A percentile compares a stretch with the other conserved stretches of the same genome.
Evolutionary conservation across 2,797 vertebrate species (phyloP).

Genomic region (Myoxocephalus aenaeus): DNA sequence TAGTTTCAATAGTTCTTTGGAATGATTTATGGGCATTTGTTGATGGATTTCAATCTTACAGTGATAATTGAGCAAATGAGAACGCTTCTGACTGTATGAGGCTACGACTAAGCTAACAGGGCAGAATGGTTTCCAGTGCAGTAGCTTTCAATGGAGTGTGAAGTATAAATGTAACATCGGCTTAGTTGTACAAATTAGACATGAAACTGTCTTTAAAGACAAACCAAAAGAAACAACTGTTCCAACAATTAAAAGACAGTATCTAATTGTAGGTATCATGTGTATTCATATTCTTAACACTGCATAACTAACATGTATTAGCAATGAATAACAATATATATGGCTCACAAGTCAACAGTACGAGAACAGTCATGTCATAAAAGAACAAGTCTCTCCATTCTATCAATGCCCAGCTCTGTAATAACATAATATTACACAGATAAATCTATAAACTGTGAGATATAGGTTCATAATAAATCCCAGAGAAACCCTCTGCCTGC

Average conservation of each 20-base stretch:
- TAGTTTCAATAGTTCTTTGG: not conserved
- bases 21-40: not conserved
- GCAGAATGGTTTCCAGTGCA: not conserved
- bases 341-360: slow-evolving; percentile 10
- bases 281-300: not conserved
- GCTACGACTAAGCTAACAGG: not conserved
- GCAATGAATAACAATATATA: slow-evolving; percentile 1
- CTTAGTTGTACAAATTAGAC: not conserved
- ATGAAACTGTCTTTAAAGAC: not conserved
- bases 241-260: not conserved
- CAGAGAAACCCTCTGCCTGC: not conserved
- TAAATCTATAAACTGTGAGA: slow-evolving; percentile 23
- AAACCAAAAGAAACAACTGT: not conserved
- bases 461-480: slow-evolving; percentile 30
- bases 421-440: slow-evolving; percentile 3
- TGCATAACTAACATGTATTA: not conserved
- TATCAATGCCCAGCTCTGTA: not conserved
- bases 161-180: not conserved
- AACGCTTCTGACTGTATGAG: not conserved
- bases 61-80: not conserved
- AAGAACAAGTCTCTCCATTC: slow-evolving; percentile 23
- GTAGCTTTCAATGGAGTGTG: not conserved
- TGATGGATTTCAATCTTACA: not conserved
- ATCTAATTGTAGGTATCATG: not conserved
- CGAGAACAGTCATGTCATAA: slow-evolving; percentile 6